A percentile compares a stretch with the other conserved stretches of the same genome.
These are phyloP conservation scores for Sebastes itinus DNA, from an alignment of 2,797 vertebrate genomes.

Conservation along the genomic window DNA sequence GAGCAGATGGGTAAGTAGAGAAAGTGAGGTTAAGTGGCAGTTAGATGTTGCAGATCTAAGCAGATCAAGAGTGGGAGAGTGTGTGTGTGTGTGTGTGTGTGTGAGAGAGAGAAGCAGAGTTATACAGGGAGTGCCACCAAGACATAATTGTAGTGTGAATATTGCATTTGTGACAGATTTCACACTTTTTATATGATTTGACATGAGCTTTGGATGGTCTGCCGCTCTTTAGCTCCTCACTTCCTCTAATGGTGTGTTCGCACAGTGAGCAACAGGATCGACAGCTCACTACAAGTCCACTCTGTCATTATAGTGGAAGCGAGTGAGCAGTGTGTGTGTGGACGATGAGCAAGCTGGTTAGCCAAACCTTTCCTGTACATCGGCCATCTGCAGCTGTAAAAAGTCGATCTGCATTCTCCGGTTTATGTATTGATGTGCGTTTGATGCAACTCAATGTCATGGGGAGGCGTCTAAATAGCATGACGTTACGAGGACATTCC, in stretches of 20 bases:
- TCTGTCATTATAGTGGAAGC: background rate
- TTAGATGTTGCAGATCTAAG: slow-evolving; percentile 85
- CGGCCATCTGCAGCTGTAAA: background rate
- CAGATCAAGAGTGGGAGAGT: slow-evolving; percentile 69
- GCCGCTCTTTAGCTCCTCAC: background rate
- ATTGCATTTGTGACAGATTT: slow-evolving; percentile 17
- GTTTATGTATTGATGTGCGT: background rate
- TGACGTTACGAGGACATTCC: no score
- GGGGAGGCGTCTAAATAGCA: no score
- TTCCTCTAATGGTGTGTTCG: background rate
- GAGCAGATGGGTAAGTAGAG: slow-evolving; percentile 78
- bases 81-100: background rate
- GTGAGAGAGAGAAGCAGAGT: slow-evolving; percentile 33
- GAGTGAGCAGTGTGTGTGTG: background rate
- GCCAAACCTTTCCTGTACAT: background rate
- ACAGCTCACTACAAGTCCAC: background rate
- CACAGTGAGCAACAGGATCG: background rate
- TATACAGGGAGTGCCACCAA: slow-evolving; percentile 35
- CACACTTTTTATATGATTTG: background rate
- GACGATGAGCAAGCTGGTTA: background rate
- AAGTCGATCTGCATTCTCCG: background rate
- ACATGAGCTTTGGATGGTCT: background rate
- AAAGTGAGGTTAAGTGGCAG: slow-evolving; percentile 86
- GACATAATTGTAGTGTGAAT: slow-evolving; percentile 27
- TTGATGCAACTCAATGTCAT: no score